Conservation (phyloP, 1,140 invertebrate species). For the Camponotus vicinus region DNA sequence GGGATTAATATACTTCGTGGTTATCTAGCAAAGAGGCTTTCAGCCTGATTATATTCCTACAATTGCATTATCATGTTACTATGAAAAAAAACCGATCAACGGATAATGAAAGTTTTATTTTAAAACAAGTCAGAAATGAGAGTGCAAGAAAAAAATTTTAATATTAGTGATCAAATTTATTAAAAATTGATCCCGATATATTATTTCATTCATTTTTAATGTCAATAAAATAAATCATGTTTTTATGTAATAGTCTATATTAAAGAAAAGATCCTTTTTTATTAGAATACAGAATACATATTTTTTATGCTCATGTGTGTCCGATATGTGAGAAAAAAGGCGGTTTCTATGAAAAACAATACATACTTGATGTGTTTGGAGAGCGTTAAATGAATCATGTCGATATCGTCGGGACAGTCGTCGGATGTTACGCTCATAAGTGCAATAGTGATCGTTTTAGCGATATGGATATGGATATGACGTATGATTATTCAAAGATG, state of each 20-base stretch:
- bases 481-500: conserved; percentile 61
- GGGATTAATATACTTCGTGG: no score
- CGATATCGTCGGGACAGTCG: conserved; percentile 2
- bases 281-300: background rate
- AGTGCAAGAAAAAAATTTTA: no score
- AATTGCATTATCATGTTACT: no score
- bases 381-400: background rate
- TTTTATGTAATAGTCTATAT: background rate
- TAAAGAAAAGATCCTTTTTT: background rate
- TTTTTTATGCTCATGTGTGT: background rate
- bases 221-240: no score
- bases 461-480: conserved; percentile 47
- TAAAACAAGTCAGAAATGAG: no score
- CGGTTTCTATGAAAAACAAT: background rate
- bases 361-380: background rate
- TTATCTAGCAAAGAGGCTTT: no score
- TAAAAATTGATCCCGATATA: no score
- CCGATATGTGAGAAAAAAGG: background rate
- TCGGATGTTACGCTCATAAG: conserved; percentile 18
- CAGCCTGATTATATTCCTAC: no score
- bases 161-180: no score
- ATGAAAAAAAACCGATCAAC: no score
- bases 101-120: no score
- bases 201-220: no score
- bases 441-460: conserved; percentile 1